Base-by-base conservation (phyloP, 2,888 invertebrate species). In the Lepeophtheirus nordmannii region DNA sequence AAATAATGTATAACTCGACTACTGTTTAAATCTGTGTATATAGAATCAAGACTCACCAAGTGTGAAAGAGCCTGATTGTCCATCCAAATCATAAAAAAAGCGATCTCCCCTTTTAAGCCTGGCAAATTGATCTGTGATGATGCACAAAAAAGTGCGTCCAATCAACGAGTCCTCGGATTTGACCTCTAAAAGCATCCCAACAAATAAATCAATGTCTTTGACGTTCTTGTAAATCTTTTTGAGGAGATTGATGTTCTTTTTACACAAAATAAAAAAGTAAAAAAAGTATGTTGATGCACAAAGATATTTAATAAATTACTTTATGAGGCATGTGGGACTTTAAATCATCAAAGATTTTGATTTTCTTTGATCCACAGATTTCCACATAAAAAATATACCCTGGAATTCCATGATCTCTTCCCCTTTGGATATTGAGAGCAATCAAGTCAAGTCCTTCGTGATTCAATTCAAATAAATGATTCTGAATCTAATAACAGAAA, bases 71-170 rank as follows among this genome's bases (percentile, higher is more conserved):
- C 62, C 41, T 9, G 65, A 20, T 30, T 64, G 10, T 17, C 23
- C 41, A 23, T 63, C 68, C 3, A 70, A 60, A 23, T 70, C 70
- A 62, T 70, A 69, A 67, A 70, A 70, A 62, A 67, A 70, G 17
- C 70, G 57, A 41, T 70, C 70, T 14, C 68, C 68, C 14, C 60
- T 38, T n/a, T 66, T 65, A 7, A 68, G 66, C 1, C 83, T 82
- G 74, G 58, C 65, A 41, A 93, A 91, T 75, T 93, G 92, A 67
- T 83, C 75, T 30, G 85, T 85, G 10, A 93, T 73, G 10, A 94
- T 79, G 72, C 92, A 93, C 14, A 85, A 85, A 62, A 92, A 83
- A 0, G 91, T 91, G 0, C 86, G 85, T 1, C 93, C 93, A 8
- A 93, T 83, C 0, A 89, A 81, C 65, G 81, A 81, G 1, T 40